Percentiles rank a stretch among this genome's conserved stretches.
phyloP scores from a whole-genome alignment of 2,113 vertebrate genomes.

The Rhodinocichla rosea region DNA sequence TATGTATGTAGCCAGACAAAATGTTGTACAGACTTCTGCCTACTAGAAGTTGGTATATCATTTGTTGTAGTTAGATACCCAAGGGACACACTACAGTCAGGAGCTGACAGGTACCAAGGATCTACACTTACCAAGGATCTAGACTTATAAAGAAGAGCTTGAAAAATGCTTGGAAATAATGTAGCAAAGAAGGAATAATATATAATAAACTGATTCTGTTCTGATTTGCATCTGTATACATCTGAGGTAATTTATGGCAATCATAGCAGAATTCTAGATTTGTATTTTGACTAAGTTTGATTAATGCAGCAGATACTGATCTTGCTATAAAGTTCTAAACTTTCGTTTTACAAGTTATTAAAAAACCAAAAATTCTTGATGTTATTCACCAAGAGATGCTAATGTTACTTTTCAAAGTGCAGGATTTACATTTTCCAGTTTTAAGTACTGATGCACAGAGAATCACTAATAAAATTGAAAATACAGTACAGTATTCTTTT shows the following conservation, averaged over 20 bases:
- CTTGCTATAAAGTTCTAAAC: not conserved
- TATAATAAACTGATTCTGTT: not conserved
- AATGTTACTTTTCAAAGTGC: not conserved
- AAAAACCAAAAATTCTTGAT: not conserved
- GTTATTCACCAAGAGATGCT: not conserved
- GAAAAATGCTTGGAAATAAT: not conserved
- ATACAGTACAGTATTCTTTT: not conserved
- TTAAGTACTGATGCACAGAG: not conserved
- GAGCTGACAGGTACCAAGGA: not conserved
- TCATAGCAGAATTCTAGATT: not conserved
- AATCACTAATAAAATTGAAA: not conserved
- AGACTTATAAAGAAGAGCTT: not conserved
- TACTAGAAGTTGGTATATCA: not conserved
- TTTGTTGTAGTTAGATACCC: slow-evolving; percentile 1
- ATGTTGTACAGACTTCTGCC: not conserved
- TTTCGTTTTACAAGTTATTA: not conserved
- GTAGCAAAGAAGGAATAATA: not conserved
- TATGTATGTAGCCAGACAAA: not conserved
- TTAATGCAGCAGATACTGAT: not conserved
- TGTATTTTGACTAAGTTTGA: not conserved
- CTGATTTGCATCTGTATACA: not conserved
- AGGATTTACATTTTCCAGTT: not conserved
- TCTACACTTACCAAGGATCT: not conserved
- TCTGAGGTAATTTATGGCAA: not conserved
- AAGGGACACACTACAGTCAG: not conserved